These are phyloP conservation scores for Sitta europaea DNA, from an alignment of 2,113 vertebrate species.

Conservation along the genomic window DNA sequence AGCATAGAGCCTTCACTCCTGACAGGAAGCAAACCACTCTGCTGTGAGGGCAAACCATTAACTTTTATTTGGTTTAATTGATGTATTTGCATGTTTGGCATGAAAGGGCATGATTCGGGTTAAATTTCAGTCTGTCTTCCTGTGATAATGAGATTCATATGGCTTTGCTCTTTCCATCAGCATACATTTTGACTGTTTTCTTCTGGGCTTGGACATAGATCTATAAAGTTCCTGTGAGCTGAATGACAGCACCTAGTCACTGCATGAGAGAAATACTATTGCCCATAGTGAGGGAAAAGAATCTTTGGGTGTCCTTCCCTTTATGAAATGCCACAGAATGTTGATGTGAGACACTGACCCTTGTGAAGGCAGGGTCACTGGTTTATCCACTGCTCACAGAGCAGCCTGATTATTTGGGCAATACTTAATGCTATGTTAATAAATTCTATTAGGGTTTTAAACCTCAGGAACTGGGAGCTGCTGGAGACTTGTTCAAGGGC, in stretches of 20 bases:
- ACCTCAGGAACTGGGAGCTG: neutral
- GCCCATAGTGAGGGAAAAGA: rapidly evolving
- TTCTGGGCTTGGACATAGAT: neutral
- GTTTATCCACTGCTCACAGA: neutral
- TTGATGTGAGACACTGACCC: rapidly evolving
- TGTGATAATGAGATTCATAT: neutral
- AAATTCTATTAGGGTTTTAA: neutral
- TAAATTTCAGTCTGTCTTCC: neutral
- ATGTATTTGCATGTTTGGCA: neutral
- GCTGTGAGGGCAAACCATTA: neutral
- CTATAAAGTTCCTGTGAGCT: neutral
- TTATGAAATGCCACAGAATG: neutral
- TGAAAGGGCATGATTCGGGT: neutral
- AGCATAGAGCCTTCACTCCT: neutral
- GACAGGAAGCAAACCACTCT: neutral
- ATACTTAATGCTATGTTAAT: neutral
- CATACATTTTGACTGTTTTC: neutral
- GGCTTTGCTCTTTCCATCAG: neutral
- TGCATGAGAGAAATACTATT: neutral
- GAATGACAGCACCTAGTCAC: neutral
- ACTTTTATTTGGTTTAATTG: neutral
- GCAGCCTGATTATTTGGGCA: neutral
- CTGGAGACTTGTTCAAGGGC: neutral
- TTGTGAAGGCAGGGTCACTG: neutral
- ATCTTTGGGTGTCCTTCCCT: neutral